Base-by-base conservation (phyloP, 2,797 vertebrate genomes). In the Poeciliopsis paucimaculata region DNA sequence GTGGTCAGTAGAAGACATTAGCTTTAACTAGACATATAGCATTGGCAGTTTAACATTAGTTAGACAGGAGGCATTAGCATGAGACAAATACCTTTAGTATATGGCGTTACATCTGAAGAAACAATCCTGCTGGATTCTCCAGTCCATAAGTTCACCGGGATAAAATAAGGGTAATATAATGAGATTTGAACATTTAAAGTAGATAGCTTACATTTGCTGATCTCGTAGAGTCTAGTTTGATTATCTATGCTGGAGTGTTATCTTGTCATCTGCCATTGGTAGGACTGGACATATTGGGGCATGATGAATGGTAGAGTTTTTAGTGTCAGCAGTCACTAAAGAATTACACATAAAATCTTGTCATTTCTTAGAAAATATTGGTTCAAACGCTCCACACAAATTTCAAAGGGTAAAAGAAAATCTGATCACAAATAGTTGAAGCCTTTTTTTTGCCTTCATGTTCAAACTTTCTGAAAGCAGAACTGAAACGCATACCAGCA, bases 301-400 rank as follows among this genome's bases (percentile, higher is more conserved):
- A 6, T 43, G 26, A 49, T 60, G 57, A 60, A 31, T 60, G n/a
- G 41, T 31, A 23, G 55, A 46, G 53, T 41, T 8, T 41, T 41
- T 41, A 41, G 39, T 46, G 78, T n/a, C 16, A 13, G 41, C 72
- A 64, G 6, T 85, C 45, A 51, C 73, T 31, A 51, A 57, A 1
- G 2, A 76, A 36, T 51, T 7, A 0, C 34, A 20, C 13, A 16
- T 31, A 41, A 34, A 55, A 70, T 1, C 3, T 73, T 46, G 28
- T 5, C 16, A 1, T 28, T 71, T 62, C 18, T 1, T 26, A 28
- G n/a, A 36, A 46, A 51, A 51, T 2, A 5, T 15, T 31, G 57
- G 10, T 36, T 47, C 20, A 76, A 76, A 43, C 11, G 8, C 7
- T 73, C 2, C 5, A 23, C 16, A 34, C 1, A 34, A 5, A 47